These are phyloP conservation scores for Chrysemys picta DNA, from an alignment of 2,113 vertebrate species.

Conservation along the genomic window DNA sequence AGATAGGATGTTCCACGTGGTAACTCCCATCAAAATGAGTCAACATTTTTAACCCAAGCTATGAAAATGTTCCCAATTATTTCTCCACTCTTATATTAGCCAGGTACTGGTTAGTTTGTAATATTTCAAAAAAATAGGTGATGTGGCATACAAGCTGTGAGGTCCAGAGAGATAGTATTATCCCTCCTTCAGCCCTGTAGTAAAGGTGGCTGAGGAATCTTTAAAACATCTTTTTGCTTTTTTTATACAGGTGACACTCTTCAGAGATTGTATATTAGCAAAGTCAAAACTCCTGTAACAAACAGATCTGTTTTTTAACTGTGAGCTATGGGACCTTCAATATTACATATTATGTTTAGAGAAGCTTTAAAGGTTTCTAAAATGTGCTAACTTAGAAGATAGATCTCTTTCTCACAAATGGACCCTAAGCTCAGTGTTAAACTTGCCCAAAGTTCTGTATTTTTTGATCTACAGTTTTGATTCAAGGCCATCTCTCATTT, in stretches of 20 bases:
- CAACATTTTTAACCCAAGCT: not conserved
- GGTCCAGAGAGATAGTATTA: not conserved
- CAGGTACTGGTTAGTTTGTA: not conserved
- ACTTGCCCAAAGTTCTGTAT: too few species aligned
- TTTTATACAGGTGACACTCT: not conserved
- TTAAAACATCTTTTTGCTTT: slow-evolving; percentile 16
- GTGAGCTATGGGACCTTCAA: too few species aligned
- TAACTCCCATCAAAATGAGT: not conserved
- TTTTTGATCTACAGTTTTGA: not conserved
- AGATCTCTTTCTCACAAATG: too few species aligned
- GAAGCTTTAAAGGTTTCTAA: too few species aligned
- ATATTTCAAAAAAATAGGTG: not conserved
- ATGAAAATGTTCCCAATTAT: too few species aligned
- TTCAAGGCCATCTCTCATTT: not conserved
- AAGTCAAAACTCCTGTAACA: slow-evolving; percentile 21
- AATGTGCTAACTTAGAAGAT: too few species aligned
- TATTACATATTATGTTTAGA: too few species aligned
- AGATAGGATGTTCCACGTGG: not conserved
- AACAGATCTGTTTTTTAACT: not conserved
- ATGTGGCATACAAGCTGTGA: not conserved
- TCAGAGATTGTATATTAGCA: not conserved
- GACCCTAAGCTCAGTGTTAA: too few species aligned
- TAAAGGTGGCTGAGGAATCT: slow-evolving; percentile 29
- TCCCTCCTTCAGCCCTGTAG: not conserved
- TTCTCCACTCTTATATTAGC: not conserved